Conservation (phyloP, 2,113 vertebrate genomes). For the Fregetta grallaria region DNA sequence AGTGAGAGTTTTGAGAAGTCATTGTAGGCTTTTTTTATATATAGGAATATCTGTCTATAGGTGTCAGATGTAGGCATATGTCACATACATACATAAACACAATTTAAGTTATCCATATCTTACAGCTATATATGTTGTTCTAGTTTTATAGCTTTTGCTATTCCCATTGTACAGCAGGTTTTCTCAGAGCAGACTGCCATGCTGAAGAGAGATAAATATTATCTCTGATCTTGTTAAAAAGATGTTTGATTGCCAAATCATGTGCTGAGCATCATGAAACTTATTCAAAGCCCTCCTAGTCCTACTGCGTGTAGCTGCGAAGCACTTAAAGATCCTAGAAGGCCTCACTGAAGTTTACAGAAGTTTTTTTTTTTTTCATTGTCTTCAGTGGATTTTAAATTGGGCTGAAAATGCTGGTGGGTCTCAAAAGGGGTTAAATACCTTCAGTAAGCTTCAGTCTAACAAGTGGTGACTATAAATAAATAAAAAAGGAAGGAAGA, state of each 20-base stretch:
- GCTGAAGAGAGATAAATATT: neutral
- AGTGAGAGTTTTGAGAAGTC: neutral
- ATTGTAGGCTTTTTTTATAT: neutral
- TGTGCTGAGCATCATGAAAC: neutral
- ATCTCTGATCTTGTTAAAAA: neutral
- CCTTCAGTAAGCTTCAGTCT: rapidly evolving
- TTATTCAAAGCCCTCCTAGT: neutral
- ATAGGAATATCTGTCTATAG: neutral
- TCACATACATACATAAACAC: neutral
- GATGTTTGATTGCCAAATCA: neutral
- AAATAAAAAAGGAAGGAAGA: neutral
- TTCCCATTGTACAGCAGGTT: neutral
- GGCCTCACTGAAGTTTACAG: neutral
- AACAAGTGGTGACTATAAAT: neutral
- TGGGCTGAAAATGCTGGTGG: neutral
- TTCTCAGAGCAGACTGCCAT: neutral
- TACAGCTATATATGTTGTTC: neutral
- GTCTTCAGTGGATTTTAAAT: neutral
- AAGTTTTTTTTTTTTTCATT: neutral
- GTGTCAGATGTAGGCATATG: neutral
- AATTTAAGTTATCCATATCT: neutral
- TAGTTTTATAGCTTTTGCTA: neutral
- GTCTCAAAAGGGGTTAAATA: neutral
- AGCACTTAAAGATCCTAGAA: neutral
- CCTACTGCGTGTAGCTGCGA: neutral